A percentile compares a stretch with the other conserved stretches of the same genome.
Evolutionary conservation across 2,113 vertebrate species (phyloP).

Genomic region (Arenaria interpres): DNA sequence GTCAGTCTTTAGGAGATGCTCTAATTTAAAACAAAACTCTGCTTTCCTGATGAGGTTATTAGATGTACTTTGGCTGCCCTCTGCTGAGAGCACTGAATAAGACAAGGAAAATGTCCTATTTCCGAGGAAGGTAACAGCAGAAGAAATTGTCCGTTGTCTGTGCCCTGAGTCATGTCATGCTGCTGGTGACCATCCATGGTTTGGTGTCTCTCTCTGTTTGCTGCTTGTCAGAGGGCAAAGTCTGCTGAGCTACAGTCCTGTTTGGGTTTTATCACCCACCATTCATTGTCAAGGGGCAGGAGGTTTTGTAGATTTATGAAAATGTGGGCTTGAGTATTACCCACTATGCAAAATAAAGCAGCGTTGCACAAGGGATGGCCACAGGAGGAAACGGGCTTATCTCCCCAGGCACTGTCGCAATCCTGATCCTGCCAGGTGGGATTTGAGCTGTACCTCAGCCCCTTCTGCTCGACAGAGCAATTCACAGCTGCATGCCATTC

Average conservation of each 20-base stretch:
- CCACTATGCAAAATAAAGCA: neutral
- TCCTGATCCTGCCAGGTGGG: neutral
- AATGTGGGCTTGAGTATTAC: neutral
- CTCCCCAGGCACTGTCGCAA: neutral
- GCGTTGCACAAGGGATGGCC: neutral
- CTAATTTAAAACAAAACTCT: conserved; percentile 47
- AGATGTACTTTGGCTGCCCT: conserved; percentile 71
- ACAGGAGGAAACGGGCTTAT: neutral
- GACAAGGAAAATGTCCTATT: neutral
- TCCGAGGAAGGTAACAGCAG: neutral
- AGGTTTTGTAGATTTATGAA: neutral
- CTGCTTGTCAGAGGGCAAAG: neutral
- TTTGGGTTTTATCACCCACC: neutral
- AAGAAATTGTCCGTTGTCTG: neutral
- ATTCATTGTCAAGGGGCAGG: neutral
- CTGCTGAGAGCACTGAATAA: conserved; percentile 65
- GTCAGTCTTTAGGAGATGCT: conserved; percentile 37
- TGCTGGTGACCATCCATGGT: rapidly evolving
- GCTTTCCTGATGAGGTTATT: neutral
- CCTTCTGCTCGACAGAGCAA: neutral
- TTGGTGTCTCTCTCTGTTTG: neutral
- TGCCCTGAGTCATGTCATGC: neutral
- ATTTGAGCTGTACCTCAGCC: neutral
- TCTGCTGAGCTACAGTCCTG: neutral
- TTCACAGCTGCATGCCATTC: rapidly evolving